These are phyloP conservation scores for Drosophila littoralis DNA, from an alignment of 1,140 invertebrate genomes.

Conservation along the genomic window DNA sequence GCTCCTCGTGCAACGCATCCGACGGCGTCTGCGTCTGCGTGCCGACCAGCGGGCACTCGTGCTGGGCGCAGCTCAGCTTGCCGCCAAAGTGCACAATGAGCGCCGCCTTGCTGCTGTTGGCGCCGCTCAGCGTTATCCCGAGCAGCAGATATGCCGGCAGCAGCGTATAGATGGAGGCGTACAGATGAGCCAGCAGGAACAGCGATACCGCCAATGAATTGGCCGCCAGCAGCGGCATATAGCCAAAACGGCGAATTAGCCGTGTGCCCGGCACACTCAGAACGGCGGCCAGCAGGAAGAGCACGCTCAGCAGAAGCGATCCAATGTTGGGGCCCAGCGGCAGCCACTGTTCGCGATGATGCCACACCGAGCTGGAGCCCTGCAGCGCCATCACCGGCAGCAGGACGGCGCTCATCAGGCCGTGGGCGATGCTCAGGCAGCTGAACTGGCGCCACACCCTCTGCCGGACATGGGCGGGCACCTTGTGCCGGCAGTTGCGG, in stretches of 20 bases:
- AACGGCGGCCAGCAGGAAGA: conserved; percentile 86
- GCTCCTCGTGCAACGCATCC: conserved; percentile 76
- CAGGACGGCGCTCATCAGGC: conserved; percentile 86
- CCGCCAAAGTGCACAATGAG: conserved; percentile 87
- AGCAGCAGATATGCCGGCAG: conserved; percentile 86
- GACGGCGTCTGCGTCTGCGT: conserved; percentile 77
- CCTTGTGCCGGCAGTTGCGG: conserved; percentile 85
- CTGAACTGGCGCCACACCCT: conserved; percentile 86
- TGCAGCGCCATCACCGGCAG: conserved; percentile 87
- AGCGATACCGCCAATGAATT: conserved; percentile 85
- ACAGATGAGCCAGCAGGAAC: conserved; percentile 87
- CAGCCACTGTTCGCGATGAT: conserved; percentile 80
- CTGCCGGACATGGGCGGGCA: conserved; percentile 85
- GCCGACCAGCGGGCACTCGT: conserved; percentile 84
- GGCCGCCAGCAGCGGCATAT: conserved; percentile 85
- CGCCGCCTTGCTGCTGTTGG: conserved; percentile 86
- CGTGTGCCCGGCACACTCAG: conserved; percentile 86
- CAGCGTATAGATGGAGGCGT: conserved; percentile 87
- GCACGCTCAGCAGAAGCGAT: conserved; percentile 85
- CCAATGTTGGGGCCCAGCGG: conserved; percentile 85
- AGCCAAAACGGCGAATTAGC: conserved; percentile 86
- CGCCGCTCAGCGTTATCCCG: conserved; percentile 86
- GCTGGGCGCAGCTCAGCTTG: conserved; percentile 86
- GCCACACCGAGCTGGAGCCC: conserved; percentile 85
- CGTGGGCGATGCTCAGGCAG: conserved; percentile 86